Evolutionary conservation across 2,888 invertebrate genomes (phyloP).

Genomic region (Drosophila leonis): DNA sequence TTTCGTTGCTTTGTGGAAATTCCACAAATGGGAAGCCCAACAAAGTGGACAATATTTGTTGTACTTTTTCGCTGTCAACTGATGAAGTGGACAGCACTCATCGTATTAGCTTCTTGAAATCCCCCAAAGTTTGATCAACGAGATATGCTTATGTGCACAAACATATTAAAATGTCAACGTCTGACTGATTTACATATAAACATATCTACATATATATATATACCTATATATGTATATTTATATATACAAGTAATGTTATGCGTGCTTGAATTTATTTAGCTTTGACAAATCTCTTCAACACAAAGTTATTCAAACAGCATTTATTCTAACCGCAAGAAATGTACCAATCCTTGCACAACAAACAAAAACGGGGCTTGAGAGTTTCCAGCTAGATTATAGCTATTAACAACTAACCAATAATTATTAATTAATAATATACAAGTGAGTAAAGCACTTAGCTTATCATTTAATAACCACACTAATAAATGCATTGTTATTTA

Average conservation of each 20-base stretch:
- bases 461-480: slow-evolving; percentile 5
- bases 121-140: slow-evolving; percentile 36
- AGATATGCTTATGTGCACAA: background rate
- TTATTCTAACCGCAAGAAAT: slow-evolving; percentile 10
- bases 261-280: background rate
- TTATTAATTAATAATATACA: slow-evolving; percentile 2
- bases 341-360: background rate
- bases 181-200: background rate
- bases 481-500: slow-evolving; percentile 2
- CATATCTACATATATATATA: background rate
- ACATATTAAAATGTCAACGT: background rate
- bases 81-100: slow-evolving; percentile 13
- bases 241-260: background rate
- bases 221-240: background rate
- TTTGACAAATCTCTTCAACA: background rate
- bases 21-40: slow-evolving; percentile 25
- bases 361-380: slow-evolving; percentile 2
- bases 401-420: background rate
- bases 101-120: slow-evolving; percentile 22
- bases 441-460: background rate
- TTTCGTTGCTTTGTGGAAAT: slow-evolving; percentile 20
- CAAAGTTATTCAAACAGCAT: background rate
- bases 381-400: slow-evolving; percentile 18
- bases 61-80: slow-evolving; percentile 4
- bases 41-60: slow-evolving; percentile 9